A percentile compares a stretch with the other conserved stretches of the same genome.
Conservation (phyloP, 2,888 invertebrate genomes). For the Bombyx huttoni region DNA sequence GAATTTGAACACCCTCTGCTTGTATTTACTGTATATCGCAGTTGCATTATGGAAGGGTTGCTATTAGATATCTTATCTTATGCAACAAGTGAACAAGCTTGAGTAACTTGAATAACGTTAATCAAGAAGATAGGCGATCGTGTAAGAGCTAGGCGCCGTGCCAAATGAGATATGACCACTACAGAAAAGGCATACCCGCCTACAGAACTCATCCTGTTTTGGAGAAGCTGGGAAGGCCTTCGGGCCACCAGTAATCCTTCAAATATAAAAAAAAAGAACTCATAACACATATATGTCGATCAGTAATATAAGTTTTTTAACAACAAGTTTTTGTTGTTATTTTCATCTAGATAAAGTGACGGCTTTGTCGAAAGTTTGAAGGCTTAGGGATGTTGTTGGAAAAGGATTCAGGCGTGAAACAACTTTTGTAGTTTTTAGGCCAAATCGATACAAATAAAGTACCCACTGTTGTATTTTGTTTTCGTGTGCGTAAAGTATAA, state of each 20-base stretch:
- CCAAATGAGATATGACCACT: conserved; percentile 21
- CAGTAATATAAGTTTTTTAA: background rate
- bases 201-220: too few relatives aligned
- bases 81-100: conserved; percentile 45
- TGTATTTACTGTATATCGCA: background rate
- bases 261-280: too few relatives aligned
- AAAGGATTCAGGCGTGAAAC: background rate
- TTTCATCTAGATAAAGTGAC: background rate
- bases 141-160: conserved; percentile 18
- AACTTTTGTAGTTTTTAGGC: background rate
- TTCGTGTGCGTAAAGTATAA: too few relatives aligned
- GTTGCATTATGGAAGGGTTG: background rate
- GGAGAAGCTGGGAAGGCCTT: too few relatives aligned
- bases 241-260: too few relatives aligned
- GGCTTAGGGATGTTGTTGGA: background rate
- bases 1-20: too few relatives aligned
- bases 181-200: background rate
- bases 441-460: background rate
- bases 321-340: background rate
- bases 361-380: background rate
- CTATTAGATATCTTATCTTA: conserved; percentile 27
- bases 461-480: background rate
- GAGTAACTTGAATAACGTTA: conserved; percentile 37
- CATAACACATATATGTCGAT: background rate
- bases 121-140: conserved; percentile 41